Conservation (phyloP, 2,113 vertebrate species). For the Eurystomus gularis region DNA sequence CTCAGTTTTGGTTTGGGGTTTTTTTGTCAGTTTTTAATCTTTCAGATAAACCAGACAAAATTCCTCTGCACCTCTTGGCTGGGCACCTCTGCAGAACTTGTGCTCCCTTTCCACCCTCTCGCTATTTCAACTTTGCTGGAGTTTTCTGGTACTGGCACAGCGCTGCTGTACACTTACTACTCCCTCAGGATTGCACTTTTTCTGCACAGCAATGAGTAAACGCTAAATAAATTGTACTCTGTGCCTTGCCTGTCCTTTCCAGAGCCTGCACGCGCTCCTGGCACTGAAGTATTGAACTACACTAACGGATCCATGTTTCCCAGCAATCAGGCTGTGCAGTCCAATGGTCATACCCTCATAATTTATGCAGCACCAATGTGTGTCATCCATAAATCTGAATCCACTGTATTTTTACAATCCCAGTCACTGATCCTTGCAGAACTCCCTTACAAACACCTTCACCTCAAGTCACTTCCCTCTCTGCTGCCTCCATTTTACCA, state of each 20-base stretch:
- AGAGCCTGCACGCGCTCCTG: not conserved
- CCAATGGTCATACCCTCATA: not conserved
- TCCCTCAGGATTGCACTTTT: not conserved
- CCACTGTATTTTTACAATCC: not conserved
- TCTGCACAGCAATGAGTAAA: not conserved
- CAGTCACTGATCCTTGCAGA: not conserved
- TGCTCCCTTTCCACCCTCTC: not conserved
- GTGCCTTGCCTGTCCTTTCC: not conserved
- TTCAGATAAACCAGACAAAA: not conserved
- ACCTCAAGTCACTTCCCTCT: accelerated
- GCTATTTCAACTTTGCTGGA: not conserved
- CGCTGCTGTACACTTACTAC: not conserved
- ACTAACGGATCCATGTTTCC: not conserved
- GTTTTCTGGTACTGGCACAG: not conserved
- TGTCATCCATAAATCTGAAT: not conserved
- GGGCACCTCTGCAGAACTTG: not conserved
- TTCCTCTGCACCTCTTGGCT: not conserved
- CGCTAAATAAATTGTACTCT: not conserved
- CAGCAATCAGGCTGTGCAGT: not conserved
- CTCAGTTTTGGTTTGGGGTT: not conserved
- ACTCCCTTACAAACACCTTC: not conserved
- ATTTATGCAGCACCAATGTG: not conserved
- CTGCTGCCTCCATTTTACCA: accelerated
- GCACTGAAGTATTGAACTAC: not conserved
- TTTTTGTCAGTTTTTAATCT: not conserved